A percentile compares a stretch with the other conserved stretches of the same genome.
These are phyloP conservation scores for Ailurus styani DNA, from an alignment of 2,113 vertebrate species.

Conservation along the genomic window DNA sequence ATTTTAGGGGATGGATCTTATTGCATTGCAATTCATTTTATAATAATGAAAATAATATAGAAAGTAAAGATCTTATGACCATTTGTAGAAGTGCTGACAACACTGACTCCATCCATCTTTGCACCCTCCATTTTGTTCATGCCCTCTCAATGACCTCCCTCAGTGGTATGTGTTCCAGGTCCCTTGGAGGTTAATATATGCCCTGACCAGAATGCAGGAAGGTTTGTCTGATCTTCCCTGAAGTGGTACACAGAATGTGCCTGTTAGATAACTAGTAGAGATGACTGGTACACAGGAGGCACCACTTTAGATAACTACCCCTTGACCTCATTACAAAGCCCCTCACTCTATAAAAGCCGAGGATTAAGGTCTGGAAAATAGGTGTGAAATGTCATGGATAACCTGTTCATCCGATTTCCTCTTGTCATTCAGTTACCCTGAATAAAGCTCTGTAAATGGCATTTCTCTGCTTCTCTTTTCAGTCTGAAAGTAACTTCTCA, in stretches of 20 bases:
- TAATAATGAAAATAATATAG: neutral
- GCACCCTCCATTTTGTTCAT: neutral
- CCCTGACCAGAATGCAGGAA: neutral
- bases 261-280: neutral
- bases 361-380: neutral
- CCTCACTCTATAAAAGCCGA: neutral
- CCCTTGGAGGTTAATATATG: neutral
- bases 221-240: neutral
- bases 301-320: neutral
- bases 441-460: neutral
- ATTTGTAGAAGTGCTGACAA: neutral
- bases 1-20: neutral
- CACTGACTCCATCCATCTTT: neutral
- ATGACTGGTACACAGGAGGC: neutral
- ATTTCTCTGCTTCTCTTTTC: neutral
- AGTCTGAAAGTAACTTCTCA: neutral
- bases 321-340: neutral
- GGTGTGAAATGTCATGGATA: neutral
- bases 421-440: neutral
- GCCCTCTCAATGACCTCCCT: neutral
- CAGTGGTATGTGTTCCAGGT: neutral
- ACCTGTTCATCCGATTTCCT: neutral
- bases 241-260: neutral
- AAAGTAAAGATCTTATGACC: neutral
- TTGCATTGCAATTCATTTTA: neutral